phyloP scores from a whole-genome alignment of 2,888 invertebrate genomes.

The Caenorhabditis doughertyi region DNA sequence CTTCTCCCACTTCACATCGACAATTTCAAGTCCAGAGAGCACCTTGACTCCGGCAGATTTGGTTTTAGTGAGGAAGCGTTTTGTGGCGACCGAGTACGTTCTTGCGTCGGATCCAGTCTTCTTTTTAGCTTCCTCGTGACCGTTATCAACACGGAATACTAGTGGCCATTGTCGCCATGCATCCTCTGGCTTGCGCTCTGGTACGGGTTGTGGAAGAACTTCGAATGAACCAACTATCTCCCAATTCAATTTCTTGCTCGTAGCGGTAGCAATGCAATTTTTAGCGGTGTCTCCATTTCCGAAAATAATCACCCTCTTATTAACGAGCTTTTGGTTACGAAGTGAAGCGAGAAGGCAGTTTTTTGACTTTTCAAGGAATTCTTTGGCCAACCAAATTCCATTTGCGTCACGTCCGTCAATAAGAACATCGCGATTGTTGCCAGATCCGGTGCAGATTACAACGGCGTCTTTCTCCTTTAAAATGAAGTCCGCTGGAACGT shows the following conservation, averaged over 20 bases:
- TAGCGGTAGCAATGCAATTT: constrained; percentile 98
- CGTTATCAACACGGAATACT: constrained; percentile 97
- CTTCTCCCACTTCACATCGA: constrained; percentile 86
- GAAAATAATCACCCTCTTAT: constrained; percentile 96
- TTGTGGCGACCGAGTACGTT: constrained; percentile 93
- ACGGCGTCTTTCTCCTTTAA: constrained; percentile 89
- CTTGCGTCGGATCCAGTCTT: constrained; percentile 92
- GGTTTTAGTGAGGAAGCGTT: constrained; percentile 83
- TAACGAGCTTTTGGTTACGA: constrained; percentile 89
- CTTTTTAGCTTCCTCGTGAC: constrained; percentile 94
- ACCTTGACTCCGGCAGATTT: constrained; percentile 77
- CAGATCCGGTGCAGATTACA: constrained; percentile 93
- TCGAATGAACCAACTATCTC: constrained; percentile 95
- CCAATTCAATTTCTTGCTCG: constrained; percentile 94
- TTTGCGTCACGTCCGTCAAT: constrained; percentile 88
- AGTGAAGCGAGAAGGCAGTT: constrained; percentile 88
- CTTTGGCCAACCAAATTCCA: constrained; percentile 98
- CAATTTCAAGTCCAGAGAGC: constrained; percentile 92
- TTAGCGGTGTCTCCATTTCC: constrained; percentile 93
- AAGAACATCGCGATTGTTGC: constrained; percentile 93
- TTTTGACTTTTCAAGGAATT: constrained; percentile 97
- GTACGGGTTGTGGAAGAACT: constrained; percentile 95
- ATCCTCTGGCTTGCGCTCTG: constrained; percentile 90
- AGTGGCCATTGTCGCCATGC: constrained; percentile 99
- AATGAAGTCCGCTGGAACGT: constrained; percentile 88